phyloP scores from a whole-genome alignment of 1,140 invertebrate genomes.

The Lineus longissimus region DNA sequence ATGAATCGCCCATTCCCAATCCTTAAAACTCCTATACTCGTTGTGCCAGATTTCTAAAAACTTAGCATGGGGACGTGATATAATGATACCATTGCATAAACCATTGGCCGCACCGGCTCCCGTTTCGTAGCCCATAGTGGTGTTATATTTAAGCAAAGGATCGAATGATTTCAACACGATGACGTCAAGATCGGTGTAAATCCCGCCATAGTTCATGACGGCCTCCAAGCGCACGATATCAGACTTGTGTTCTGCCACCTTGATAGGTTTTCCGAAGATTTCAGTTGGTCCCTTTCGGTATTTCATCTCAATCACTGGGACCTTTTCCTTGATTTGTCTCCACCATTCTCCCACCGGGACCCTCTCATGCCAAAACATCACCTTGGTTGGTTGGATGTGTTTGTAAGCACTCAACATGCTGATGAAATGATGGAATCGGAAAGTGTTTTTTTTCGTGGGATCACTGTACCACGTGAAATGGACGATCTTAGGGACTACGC shows the following conservation, averaged over 20 bases:
- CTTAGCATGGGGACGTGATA: slow-evolving; percentile 5
- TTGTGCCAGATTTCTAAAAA: slow-evolving; percentile 15
- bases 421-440: slow-evolving; percentile 11
- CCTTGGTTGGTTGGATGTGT: neutral
- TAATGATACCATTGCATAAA: slow-evolving; percentile 16
- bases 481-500: slow-evolving; percentile 4
- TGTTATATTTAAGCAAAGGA: slow-evolving; percentile 11
- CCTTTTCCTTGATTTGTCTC: neutral
- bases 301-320: slow-evolving; percentile 14
- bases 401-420: neutral
- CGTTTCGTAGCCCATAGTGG: slow-evolving; percentile 20
- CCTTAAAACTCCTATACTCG: slow-evolving; percentile 9
- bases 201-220: slow-evolving; percentile 14
- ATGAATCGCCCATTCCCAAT: slow-evolving; percentile 9
- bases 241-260: slow-evolving; percentile 9
- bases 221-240: slow-evolving; percentile 12
- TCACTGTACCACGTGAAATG: slow-evolving; percentile 11
- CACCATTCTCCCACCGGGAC: slow-evolving; percentile 6
- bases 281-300: slow-evolving; percentile 6
- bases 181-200: slow-evolving; percentile 17
- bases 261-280: slow-evolving; percentile 1
- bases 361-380: slow-evolving; percentile 10
- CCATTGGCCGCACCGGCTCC: slow-evolving; percentile 2
- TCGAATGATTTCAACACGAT: slow-evolving; percentile 15
- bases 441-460: neutral